Evolutionary conservation across 2,888 invertebrate genomes (phyloP).

Genomic region (Lepidocyrtoides sp.): DNA sequence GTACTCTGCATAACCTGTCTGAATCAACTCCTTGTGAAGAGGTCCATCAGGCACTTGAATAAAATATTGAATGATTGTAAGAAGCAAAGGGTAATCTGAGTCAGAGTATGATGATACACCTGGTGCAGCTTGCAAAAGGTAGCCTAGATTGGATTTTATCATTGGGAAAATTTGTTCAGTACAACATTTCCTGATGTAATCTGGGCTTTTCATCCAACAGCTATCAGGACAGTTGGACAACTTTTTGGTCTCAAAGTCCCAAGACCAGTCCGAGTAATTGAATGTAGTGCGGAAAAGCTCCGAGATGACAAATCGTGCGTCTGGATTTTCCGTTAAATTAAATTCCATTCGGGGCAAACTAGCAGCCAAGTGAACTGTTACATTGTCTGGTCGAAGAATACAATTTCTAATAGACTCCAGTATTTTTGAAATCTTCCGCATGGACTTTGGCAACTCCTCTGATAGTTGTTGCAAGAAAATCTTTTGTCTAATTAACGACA

Average conservation of each 20-base stretch:
- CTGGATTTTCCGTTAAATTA: conserved; percentile 72
- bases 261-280: conserved; percentile 57
- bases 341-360: conserved; percentile 88
- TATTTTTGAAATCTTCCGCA: conserved; percentile 86
- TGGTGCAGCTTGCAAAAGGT: conserved; percentile 44
- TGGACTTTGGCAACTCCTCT: conserved; percentile 57
- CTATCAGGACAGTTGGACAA: conserved; percentile 78
- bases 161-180: conserved; percentile 88
- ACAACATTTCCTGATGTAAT: conserved; percentile 41
- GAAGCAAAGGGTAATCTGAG: conserved; percentile 91
- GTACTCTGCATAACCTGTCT: conserved; percentile 88
- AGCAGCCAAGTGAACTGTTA: conserved; percentile 91
- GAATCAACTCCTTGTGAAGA: conserved; percentile 54
- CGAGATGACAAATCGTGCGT: conserved; percentile 59
- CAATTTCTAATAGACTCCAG: conserved; percentile 89
- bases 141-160: not conserved
- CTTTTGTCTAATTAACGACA: conserved; percentile 92
- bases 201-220: conserved; percentile 78
- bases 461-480: conserved; percentile 89
- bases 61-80: conserved; percentile 94
- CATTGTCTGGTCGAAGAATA: conserved; percentile 89
- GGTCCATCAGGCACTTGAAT: conserved; percentile 92
- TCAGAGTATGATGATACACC: conserved; percentile 88
- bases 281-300: conserved; percentile 65
- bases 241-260: conserved; percentile 70